phyloP scores from a whole-genome alignment of 2,797 vertebrate genomes.

The Chelon auratus region DNA sequence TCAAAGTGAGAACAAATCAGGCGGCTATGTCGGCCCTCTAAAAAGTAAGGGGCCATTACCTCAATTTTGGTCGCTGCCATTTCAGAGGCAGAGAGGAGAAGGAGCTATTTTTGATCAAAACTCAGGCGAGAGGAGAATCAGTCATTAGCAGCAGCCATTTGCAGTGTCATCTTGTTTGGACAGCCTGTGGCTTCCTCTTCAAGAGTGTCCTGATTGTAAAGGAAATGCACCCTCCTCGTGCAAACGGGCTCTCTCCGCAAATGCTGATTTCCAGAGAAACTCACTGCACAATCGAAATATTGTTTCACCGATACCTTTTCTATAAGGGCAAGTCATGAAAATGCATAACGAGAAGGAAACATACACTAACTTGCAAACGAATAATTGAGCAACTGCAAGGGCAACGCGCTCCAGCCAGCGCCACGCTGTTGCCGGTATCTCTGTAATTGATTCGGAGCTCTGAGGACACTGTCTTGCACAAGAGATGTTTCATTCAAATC shows the following conservation, averaged over 20 bases:
- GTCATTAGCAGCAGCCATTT: conserved; percentile 80
- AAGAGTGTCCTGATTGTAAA: conserved; percentile 58
- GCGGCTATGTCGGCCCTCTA: conserved; percentile 48
- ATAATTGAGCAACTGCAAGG: conserved; percentile 25
- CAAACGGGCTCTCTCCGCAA: conserved; percentile 27
- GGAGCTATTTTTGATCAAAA: conserved; percentile 81
- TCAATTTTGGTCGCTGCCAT: conserved; percentile 68
- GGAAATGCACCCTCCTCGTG: conserved; percentile 54
- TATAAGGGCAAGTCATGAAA: conserved; percentile 11
- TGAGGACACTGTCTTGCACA: conserved; percentile 26
- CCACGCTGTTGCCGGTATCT: conserved; percentile 1
- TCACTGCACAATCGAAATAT: background rate
- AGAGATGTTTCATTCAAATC: conserved; percentile 57
- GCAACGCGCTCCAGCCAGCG: conserved; percentile 15
- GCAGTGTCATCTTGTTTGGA: conserved; percentile 81
- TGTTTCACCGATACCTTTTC: background rate
- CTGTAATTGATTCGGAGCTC: conserved; percentile 49
- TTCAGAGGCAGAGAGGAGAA: conserved; percentile 48
- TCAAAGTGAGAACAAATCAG: conserved; percentile 50
- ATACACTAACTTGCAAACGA: conserved; percentile 11
- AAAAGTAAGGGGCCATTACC: conserved; percentile 68
- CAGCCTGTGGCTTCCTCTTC: conserved; percentile 74
- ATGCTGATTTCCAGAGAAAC: conserved; percentile 23
- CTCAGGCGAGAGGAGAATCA: conserved; percentile 70
- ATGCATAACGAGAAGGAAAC: conserved; percentile 16